phyloP scores from a whole-genome alignment of 2,888 invertebrate genomes.

The Elysia crispata region DNA sequence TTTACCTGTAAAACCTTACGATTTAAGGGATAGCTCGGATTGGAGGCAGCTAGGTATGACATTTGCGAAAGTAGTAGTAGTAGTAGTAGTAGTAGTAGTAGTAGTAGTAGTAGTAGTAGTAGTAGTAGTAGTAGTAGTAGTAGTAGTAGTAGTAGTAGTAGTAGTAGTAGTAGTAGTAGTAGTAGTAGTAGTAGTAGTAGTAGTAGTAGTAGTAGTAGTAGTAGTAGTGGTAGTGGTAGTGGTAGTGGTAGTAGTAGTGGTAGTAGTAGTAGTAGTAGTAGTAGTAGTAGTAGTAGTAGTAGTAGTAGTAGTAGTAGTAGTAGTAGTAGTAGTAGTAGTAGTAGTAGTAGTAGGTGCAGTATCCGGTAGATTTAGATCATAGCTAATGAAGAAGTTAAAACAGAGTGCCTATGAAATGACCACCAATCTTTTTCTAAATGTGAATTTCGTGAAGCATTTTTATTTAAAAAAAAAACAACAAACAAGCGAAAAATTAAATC shows the following conservation, averaged over 20 bases:
- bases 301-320: slow-evolving; percentile 33
- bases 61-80: slow-evolving; percentile 31
- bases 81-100: slow-evolving; percentile 15
- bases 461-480: too few species aligned
- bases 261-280: slow-evolving; percentile 34
- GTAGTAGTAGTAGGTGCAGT: too few species aligned
- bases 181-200: slow-evolving; percentile 24
- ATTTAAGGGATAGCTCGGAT: background rate
- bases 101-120: slow-evolving; percentile 34
- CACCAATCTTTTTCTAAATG: too few species aligned
- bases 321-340: slow-evolving; percentile 34
- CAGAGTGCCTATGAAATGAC: too few species aligned
- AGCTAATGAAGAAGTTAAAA: too few species aligned
- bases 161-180: slow-evolving; percentile 19
- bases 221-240: slow-evolving; percentile 11
- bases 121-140: slow-evolving; percentile 14
- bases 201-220: slow-evolving; percentile 25
- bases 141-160: slow-evolving; percentile 20
- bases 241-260: slow-evolving; percentile 27
- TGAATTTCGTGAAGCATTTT: too few species aligned
- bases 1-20: too few species aligned
- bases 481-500: too few species aligned
- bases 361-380: too few species aligned
- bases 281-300: slow-evolving; percentile 24
- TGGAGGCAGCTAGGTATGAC: background rate